Conservation (phyloP, 2,113 vertebrate genomes). For the Corythornis cristatus region DNA sequence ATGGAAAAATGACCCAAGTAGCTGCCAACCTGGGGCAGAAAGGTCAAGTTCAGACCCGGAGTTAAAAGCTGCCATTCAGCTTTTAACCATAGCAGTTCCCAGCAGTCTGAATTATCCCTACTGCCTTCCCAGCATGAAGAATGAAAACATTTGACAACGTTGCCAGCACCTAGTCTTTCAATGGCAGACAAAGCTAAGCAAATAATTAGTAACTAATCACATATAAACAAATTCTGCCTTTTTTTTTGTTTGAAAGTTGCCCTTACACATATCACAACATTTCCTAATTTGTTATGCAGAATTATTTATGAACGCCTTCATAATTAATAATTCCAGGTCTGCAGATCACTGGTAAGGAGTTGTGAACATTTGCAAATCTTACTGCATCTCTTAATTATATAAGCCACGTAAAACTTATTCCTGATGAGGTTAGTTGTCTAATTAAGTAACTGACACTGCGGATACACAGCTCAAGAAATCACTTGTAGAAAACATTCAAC, state of each 20-base stretch:
- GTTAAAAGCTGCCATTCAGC: background rate
- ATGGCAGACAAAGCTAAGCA: background rate
- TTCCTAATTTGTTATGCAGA: slow-evolving; percentile 23
- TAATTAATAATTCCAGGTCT: slow-evolving; percentile 48
- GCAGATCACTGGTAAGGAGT: background rate
- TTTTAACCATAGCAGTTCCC: background rate
- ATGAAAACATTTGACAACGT: background rate
- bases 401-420: slow-evolving; percentile 15
- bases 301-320: slow-evolving; percentile 46
- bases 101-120: background rate
- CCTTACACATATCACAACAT: slow-evolving; percentile 1
- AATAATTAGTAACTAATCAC: slow-evolving; percentile 26
- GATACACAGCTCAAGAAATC: background rate
- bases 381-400: slow-evolving; percentile 15
- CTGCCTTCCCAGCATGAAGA: background rate
- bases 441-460: slow-evolving; percentile 4
- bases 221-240: slow-evolving; percentile 35
- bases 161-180: background rate
- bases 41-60: background rate
- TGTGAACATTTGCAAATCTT: background rate
- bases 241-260: slow-evolving; percentile 47
- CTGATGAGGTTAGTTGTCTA: slow-evolving; percentile 28
- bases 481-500: background rate
- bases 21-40: background rate
- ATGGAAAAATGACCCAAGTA: slow-evolving; percentile 2